A percentile compares a stretch with the other conserved stretches of the same genome.
These are phyloP conservation scores for Microplitis manilae DNA, from an alignment of 2,888 invertebrate genomes.

Conservation along the genomic window DNA sequence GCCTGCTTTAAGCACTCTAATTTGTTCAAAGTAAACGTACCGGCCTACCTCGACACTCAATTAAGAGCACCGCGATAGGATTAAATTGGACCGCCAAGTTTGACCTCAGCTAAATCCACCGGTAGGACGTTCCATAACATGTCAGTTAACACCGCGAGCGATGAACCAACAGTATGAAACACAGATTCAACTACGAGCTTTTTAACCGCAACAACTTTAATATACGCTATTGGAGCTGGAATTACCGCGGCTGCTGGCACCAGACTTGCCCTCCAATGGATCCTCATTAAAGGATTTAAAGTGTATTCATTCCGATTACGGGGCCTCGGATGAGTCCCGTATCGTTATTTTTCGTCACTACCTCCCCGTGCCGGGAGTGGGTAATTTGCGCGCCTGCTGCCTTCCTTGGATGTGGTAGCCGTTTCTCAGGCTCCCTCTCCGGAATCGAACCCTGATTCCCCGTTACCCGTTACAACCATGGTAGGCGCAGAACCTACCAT, in stretches of 20 bases:
- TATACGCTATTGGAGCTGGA: conserved; percentile 77
- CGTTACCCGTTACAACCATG: conserved; percentile 80
- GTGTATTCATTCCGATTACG: too few relatives aligned
- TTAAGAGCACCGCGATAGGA: too few relatives aligned
- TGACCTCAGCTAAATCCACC: conserved; percentile 49
- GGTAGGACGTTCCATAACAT: too few relatives aligned
- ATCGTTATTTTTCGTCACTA: conserved; percentile 74
- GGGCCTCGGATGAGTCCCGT: too few relatives aligned
- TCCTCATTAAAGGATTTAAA: too few relatives aligned
- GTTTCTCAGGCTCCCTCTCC: conserved; percentile 79
- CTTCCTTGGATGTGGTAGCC: conserved; percentile 82
- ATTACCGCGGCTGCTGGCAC: conserved; percentile 80
- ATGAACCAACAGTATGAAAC: conserved; percentile 51
- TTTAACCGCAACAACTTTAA: conserved; percentile 81
- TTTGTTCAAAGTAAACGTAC: conserved; percentile 79
- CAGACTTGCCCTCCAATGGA: too few relatives aligned
- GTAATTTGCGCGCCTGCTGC: conserved; percentile 82
- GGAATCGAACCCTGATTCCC: conserved; percentile 80
- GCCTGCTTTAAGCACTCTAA: conserved; percentile 79
- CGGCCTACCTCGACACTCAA: conserved; percentile 59
- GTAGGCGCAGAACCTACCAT: conserved; percentile 79
- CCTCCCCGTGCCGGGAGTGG: conserved; percentile 76
- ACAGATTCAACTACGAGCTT: conserved; percentile 75
- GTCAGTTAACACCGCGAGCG: too few relatives aligned
- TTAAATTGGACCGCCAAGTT: conserved; percentile 53